phyloP scores from a whole-genome alignment of 2,113 vertebrate species.

The Vicugna pacos region DNA sequence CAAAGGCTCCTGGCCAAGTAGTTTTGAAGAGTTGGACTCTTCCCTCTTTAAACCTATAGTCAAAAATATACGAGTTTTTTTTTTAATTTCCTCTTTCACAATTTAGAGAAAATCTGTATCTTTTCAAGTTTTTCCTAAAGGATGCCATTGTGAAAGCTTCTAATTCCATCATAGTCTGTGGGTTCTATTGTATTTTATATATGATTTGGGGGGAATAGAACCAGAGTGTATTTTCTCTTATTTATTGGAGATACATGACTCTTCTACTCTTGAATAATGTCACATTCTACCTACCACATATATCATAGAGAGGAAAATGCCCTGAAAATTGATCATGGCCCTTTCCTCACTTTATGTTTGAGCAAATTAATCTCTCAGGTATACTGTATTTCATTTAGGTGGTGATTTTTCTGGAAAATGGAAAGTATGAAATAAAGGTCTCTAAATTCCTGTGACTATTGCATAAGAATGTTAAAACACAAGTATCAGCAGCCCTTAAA shows the following conservation, averaged over 20 bases:
- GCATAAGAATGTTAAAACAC: not conserved
- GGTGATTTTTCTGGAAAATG: not conserved
- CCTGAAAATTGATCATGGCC: not conserved
- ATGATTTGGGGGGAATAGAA: not conserved
- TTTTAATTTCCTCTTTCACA: not conserved
- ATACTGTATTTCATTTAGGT: not conserved
- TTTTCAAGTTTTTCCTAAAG: not conserved
- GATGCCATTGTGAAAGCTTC: not conserved
- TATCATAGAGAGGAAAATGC: not conserved
- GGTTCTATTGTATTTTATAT: not conserved
- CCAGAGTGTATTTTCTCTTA: not conserved
- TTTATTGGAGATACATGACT: not conserved
- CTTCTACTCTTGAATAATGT: not conserved
- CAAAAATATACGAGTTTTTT: not conserved
- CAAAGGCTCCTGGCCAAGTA: not conserved
- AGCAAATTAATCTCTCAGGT: not conserved
- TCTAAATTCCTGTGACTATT: not conserved
- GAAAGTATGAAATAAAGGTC: not conserved
- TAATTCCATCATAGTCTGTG: not conserved
- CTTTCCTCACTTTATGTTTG: not conserved
- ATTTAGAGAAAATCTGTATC: not conserved
- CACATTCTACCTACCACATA: not conserved
- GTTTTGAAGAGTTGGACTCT: not conserved
- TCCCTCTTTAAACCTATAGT: not conserved
- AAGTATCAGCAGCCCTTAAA: not conserved